Percentiles rank a stretch among this genome's conserved stretches.
phyloP scores from a whole-genome alignment of 1,140 invertebrate genomes.

The Ladona fulva region DNA sequence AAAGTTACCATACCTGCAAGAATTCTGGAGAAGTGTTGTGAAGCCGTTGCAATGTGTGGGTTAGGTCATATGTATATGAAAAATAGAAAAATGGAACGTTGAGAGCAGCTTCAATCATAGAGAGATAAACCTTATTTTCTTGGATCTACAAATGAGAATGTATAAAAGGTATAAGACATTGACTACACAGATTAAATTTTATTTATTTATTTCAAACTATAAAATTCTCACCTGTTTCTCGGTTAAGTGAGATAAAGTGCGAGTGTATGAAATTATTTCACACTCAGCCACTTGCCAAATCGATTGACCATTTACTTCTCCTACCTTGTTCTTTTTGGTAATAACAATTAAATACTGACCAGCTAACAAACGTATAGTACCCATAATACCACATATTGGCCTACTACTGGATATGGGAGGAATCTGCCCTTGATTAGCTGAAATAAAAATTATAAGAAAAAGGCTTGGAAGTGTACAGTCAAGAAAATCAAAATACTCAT shows the following conservation, averaged over 20 bases:
- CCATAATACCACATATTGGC: slow-evolving; percentile 82
- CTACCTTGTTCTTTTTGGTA: slow-evolving; percentile 74
- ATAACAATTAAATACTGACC: slow-evolving; percentile 86
- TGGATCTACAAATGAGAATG: slow-evolving; percentile 42
- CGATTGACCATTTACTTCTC: slow-evolving; percentile 72
- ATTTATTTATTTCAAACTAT: not conserved
- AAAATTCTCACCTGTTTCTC: slow-evolving; percentile 53
- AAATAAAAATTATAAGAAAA: slow-evolving; percentile 21
- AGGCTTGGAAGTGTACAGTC: not conserved
- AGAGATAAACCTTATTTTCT: slow-evolving; percentile 68
- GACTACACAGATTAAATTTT: slow-evolving; percentile 15
- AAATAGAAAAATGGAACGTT: slow-evolving; percentile 81
- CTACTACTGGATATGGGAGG: slow-evolving; percentile 51
- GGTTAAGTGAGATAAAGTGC: slow-evolving; percentile 74
- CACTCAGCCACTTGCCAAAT: slow-evolving; percentile 77
- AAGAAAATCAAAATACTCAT: not conserved
- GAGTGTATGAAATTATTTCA: slow-evolving; percentile 79
- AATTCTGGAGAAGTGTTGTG: slow-evolving; percentile 83
- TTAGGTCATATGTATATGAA: slow-evolving; percentile 88
- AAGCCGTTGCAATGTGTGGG: slow-evolving; percentile 81
- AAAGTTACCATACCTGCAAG: slow-evolving; percentile 43
- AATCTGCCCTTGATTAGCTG: slow-evolving; percentile 48
- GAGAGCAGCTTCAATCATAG: slow-evolving; percentile 70
- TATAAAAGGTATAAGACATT: not conserved
- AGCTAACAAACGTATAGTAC: slow-evolving; percentile 73